phyloP scores from a whole-genome alignment of 2,113 vertebrate species.

The Holacanthus passer region DNA sequence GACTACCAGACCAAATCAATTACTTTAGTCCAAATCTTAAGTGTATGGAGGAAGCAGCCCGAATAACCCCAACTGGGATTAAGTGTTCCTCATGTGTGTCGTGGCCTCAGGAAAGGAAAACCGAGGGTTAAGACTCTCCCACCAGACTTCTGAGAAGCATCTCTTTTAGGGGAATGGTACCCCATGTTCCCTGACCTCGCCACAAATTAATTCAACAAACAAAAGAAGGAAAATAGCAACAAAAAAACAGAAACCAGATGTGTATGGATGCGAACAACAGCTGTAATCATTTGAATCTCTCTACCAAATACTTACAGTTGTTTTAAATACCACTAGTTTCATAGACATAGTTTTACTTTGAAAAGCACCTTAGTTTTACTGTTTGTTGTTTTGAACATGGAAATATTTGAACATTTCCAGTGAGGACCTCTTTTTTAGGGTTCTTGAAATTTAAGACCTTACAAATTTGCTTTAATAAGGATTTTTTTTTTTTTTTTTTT shows the following conservation, averaged over 20 bases:
- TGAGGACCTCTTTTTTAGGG: neutral
- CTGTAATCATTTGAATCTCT: neutral
- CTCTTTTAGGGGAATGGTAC: slow-evolving; percentile 4
- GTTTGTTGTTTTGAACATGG: too few relatives aligned
- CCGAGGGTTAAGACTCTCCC: slow-evolving; percentile 38
- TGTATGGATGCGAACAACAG: neutral
- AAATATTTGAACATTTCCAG: too few relatives aligned
- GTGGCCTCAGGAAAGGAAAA: slow-evolving; percentile 23
- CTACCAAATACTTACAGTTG: too few relatives aligned
- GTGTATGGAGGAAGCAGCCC: neutral
- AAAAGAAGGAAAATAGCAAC: neutral
- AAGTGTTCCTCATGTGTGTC: slow-evolving; percentile 27
- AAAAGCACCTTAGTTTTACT: too few relatives aligned
- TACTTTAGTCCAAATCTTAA: neutral
- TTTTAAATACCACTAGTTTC: too few relatives aligned
- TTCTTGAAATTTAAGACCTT: neutral
- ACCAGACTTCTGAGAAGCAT: slow-evolving; percentile 26
- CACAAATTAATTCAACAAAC: neutral
- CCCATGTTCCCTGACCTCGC: slow-evolving; percentile 9
- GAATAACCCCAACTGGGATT: slow-evolving; percentile 18
- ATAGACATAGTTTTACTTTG: too few relatives aligned
- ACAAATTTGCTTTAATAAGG: too few relatives aligned
- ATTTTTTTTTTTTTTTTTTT: too few relatives aligned
- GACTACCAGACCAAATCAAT: neutral
- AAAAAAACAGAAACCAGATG: slow-evolving; percentile 15